A percentile compares a stretch with the other conserved stretches of the same genome.
Evolutionary conservation across 2,888 invertebrate genomes (phyloP).

Genomic region (Synergus itoensis): DNA sequence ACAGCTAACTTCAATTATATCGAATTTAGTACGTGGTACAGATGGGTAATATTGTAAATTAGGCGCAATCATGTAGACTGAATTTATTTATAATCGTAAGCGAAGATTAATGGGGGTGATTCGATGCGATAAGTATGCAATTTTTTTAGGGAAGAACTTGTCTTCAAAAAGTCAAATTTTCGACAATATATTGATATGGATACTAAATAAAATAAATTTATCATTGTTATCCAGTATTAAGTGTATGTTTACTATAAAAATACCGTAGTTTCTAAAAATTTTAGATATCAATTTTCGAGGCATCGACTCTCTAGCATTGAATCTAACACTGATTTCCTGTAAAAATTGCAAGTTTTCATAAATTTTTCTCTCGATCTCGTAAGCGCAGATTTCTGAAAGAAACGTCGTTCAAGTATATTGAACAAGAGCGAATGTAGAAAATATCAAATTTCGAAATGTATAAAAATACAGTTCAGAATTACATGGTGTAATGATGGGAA

Average conservation of each 20-base stretch:
- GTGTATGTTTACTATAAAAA: slow-evolving; percentile 9
- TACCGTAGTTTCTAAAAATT: not conserved
- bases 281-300: not conserved
- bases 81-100: slow-evolving; percentile 22
- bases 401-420: not conserved
- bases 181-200: slow-evolving; percentile 5
- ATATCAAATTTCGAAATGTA: not conserved
- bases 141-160: not conserved
- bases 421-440: not conserved
- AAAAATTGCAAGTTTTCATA: slow-evolving; percentile 5
- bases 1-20: slow-evolving; percentile 55
- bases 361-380: not conserved
- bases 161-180: not conserved
- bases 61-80: slow-evolving; percentile 36
- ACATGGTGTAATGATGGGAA: slow-evolving; percentile 11
- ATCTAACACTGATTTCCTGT: not conserved
- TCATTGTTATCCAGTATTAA: slow-evolving; percentile 28
- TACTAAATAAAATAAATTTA: not conserved
- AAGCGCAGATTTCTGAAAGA: not conserved
- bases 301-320: not conserved
- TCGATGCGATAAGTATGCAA: slow-evolving; percentile 1
- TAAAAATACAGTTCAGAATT: slow-evolving; percentile 12
- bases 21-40: slow-evolving; percentile 62
- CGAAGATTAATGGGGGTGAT: not conserved
- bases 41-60: slow-evolving; percentile 45